phyloP scores from a whole-genome alignment of 1,140 invertebrate genomes.

The Cepaea nemoralis region DNA sequence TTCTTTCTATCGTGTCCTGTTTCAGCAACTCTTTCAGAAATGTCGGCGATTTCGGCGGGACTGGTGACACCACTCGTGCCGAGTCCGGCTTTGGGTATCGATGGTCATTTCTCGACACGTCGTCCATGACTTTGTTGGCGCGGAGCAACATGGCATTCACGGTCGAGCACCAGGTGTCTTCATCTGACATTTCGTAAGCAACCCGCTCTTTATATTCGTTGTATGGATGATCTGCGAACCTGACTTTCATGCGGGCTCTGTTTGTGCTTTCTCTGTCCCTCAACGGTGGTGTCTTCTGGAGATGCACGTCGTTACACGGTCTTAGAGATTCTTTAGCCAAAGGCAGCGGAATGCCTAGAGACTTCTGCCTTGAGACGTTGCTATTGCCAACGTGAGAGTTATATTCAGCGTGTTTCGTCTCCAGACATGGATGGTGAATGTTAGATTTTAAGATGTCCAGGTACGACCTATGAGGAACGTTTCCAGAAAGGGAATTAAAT shows the following conservation, averaged over 20 bases:
- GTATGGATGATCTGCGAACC: not conserved
- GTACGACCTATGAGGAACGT: not conserved
- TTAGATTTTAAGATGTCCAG: not conserved
- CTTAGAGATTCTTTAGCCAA: too few relatives aligned
- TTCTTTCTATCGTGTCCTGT: slow-evolving; percentile 5
- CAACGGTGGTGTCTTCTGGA: not conserved
- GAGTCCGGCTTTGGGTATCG: slow-evolving; percentile 10
- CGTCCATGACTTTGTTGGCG: not conserved
- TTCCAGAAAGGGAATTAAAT: not conserved
- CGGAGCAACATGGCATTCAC: slow-evolving; percentile 19
- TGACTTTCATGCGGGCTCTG: not conserved
- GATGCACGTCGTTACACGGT: too few relatives aligned
- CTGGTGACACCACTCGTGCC: not conserved
- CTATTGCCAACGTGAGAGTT: too few relatives aligned
- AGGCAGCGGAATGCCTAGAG: too few relatives aligned
- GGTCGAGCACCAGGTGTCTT: slow-evolving; percentile 12
- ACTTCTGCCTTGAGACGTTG: too few relatives aligned
- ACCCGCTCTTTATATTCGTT: not conserved
- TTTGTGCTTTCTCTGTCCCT: not conserved
- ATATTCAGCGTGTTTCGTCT: too few relatives aligned
- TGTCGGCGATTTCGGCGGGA: not conserved
- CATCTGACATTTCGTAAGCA: not conserved
- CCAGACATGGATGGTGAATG: not conserved
- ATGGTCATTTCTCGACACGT: not conserved
- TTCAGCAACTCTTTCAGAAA: slow-evolving; percentile 19